Base-by-base conservation (phyloP, 2,797 vertebrate genomes). In the Spondyliosoma cantharus region DNA sequence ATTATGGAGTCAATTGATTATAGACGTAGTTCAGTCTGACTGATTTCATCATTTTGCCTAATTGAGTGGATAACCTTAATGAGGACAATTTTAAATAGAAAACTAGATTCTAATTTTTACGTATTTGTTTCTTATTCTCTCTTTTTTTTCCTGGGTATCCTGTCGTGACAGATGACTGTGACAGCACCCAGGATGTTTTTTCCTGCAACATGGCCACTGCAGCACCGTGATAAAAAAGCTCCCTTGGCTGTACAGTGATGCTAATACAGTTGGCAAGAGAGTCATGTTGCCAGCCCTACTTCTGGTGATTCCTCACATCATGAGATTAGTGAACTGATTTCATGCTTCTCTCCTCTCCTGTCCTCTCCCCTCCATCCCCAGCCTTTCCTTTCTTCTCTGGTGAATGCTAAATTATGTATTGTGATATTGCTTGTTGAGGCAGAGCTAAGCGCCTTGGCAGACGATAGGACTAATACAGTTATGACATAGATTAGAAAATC, bases 261-360 rank as follows among this genome's bases (percentile, higher is more conserved):
- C 63, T 81, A 61, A 79, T 65, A 64, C 66, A 86, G 68, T 61
- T 84, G 80, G 78, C 74, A 88, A 43, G 52, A 68, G 64, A 71
- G 78, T 71, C 52, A 52, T 80, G 29, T 76, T 78, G 71, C 74
- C 66, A 72, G 71, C 82, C 29, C 76, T 85, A 74, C 56, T 80
- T 87, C 76, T 81, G 78, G 69, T 84, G 74, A 88, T 82, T 81
- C 59, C 57, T 86, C 76, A 71, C 71, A 81, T 88, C 66, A 83
- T 64, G 76, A 83, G 83, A 90, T 90, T 78, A 82, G 82, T 81
- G 81, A 80, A 89, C 67, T 87, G 87, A 90, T 88, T 90, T 83
- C 61, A 81, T 74, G 53, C 78, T 83, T 50, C 49, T 82, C 68
- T 73, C 56, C 48, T 71, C 12, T 16, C 37, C 73, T 72, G 43